These are phyloP conservation scores for Trichosurus vulpecula DNA, from an alignment of 2,797 vertebrate species.

Conservation along the genomic window DNA sequence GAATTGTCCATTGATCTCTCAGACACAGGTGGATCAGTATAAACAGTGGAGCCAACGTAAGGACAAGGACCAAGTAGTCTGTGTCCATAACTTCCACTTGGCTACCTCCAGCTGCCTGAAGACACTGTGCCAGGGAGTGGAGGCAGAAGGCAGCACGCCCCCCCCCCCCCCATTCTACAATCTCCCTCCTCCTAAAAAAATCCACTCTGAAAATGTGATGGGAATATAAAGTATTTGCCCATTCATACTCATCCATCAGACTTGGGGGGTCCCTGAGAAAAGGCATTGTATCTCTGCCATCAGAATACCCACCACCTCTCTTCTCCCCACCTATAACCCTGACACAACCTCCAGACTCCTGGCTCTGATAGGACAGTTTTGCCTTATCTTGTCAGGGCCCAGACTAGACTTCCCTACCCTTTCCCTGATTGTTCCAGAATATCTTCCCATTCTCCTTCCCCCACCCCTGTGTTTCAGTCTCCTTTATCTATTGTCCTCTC, in stretches of 20 bases:
- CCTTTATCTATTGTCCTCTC: neutral
- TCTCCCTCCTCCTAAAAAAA: neutral
- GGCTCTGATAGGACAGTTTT: neutral
- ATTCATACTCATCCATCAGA: neutral
- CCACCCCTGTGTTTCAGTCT: neutral
- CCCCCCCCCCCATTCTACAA: accelerated
- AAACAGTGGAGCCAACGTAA: conserved; percentile 19
- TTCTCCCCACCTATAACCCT: neutral
- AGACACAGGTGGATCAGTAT: neutral
- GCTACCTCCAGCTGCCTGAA: neutral
- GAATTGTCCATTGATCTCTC: neutral
- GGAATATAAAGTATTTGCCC: neutral
- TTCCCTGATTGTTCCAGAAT: neutral
- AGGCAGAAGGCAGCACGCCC: neutral
- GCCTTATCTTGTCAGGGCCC: neutral
- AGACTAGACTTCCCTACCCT: neutral
- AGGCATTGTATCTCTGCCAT: neutral
- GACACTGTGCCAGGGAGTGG: neutral
- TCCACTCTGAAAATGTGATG: neutral
- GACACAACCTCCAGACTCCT: neutral
- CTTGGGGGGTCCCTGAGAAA: neutral
- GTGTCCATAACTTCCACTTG: conserved; percentile 15
- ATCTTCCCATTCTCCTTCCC: neutral
- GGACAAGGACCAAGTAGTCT: conserved; percentile 50
- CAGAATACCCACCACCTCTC: neutral